Conservation (phyloP, 35 echinoderm and acorn worm genomes). For the Ophiothrix spiculata region DNA sequence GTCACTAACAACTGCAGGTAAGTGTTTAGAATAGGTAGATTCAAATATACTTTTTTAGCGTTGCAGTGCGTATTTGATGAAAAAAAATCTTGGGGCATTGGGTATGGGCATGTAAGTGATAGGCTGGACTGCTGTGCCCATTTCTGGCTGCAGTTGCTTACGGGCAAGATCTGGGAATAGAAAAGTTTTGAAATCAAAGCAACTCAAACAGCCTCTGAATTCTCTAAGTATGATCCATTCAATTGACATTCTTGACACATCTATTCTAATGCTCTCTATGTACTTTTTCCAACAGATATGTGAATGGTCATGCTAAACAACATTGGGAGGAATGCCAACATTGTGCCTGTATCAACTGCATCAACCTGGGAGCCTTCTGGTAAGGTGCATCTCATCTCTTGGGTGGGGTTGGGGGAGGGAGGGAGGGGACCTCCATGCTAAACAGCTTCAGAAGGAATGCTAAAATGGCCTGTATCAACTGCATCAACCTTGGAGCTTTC, state of each 20-base stretch:
- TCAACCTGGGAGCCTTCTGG: conserved; percentile 37
- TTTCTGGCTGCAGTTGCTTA: neutral
- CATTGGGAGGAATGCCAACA: conserved; percentile 60
- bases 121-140: neutral
- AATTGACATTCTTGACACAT: neutral
- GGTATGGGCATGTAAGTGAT: neutral
- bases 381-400: too few relatives aligned
- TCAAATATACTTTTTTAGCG: too few relatives aligned
- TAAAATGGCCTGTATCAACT: conserved; percentile 54
- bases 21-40: too few relatives aligned
- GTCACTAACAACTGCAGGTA: too few relatives aligned
- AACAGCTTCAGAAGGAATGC: conserved; percentile 51
- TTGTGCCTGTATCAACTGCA: conserved; percentile 53
- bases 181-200: neutral
- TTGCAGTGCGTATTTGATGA: too few relatives aligned
- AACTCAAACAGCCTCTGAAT: neutral
- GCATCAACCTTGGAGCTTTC: neutral
- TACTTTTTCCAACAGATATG: conserved; percentile 51
- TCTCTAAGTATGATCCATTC: neutral
- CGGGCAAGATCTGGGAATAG: neutral
- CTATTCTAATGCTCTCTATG: neutral
- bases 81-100: too few relatives aligned
- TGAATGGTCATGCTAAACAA: conserved; percentile 65
- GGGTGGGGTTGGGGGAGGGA: too few relatives aligned
- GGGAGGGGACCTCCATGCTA: conserved; percentile 52